A percentile compares a stretch with the other conserved stretches of the same genome.
phyloP scores from a whole-genome alignment of 2,888 invertebrate species.

The Parapristionchus giblindavisi region DNA sequence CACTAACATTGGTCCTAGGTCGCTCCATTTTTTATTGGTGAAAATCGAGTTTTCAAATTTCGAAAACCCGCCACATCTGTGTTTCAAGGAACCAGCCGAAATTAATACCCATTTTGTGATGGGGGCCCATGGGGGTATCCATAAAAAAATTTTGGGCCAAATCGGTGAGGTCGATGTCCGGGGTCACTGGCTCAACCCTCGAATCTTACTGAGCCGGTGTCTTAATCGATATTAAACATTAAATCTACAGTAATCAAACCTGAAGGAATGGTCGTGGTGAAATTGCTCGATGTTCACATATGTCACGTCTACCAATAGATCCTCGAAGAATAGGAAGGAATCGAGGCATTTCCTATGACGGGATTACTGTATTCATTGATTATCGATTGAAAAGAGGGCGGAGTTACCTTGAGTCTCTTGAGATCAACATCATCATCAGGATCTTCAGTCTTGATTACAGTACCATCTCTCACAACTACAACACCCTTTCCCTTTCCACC shows the following conservation, averaged over 20 bases:
- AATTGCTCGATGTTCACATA: constrained; percentile 4
- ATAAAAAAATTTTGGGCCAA: too few relatives aligned
- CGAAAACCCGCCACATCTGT: too few relatives aligned
- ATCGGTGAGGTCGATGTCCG: too few relatives aligned
- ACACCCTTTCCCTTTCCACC: constrained; percentile 35
- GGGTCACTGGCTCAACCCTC: too few relatives aligned
- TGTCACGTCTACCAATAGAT: constrained; percentile 32
- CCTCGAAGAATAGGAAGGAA: constrained; percentile 56
- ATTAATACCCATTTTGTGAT: too few relatives aligned
- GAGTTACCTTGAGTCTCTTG: constrained; percentile 38
- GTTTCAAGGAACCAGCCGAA: too few relatives aligned
- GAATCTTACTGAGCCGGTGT: too few relatives aligned
- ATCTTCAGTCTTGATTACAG: constrained; percentile 32
- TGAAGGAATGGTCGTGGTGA: constrained; percentile 31
- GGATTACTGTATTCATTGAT: neutral
- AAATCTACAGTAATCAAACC: neutral
- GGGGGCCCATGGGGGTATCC: too few relatives aligned
- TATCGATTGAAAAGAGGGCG: neutral
- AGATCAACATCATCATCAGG: constrained; percentile 44
- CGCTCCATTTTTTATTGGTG: too few relatives aligned
- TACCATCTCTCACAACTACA: constrained; percentile 34
- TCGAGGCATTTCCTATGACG: constrained; percentile 51
- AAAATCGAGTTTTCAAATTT: too few relatives aligned
- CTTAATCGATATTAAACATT: too few relatives aligned
- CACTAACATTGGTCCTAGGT: too few relatives aligned